Conservation (phyloP, 1,140 invertebrate genomes). For the Maconellicoccus hirsutus region DNA sequence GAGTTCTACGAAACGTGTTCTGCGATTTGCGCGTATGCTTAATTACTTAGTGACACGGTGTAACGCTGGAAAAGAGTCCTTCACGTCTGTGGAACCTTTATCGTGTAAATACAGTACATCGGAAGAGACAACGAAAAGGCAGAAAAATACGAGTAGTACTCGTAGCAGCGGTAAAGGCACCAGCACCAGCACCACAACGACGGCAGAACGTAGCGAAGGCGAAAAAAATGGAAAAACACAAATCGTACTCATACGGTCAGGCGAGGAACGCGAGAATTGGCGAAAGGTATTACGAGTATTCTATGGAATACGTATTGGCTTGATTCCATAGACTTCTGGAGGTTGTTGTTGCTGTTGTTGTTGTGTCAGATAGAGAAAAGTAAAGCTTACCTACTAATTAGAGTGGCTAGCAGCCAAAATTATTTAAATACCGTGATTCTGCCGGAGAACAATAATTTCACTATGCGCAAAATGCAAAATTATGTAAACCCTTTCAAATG, state of each 20-base stretch:
- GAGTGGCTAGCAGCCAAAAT: background rate
- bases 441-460: background rate
- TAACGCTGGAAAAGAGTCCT: too few species aligned
- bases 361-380: background rate
- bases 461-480: background rate
- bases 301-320: background rate
- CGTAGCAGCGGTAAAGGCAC: too few species aligned
- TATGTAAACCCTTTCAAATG: background rate
- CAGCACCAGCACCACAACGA: too few species aligned
- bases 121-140: too few species aligned
- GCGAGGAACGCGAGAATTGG: background rate
- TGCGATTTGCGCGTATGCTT: too few species aligned
- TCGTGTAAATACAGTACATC: too few species aligned
- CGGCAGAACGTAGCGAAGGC: too few species aligned
- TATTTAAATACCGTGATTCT: constrained; percentile 10
- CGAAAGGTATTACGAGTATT: background rate
- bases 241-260: background rate
- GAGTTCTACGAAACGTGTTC: too few species aligned
- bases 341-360: background rate
- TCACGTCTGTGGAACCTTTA: too few species aligned
- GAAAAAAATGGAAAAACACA: too few species aligned
- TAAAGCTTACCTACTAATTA: background rate
- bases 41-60: too few species aligned
- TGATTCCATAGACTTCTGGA: background rate
- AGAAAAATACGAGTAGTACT: too few species aligned